Percentiles rank a stretch among this genome's conserved stretches.
Conservation (phyloP, 2,113 vertebrate species). For the Corythornis cristatus region DNA sequence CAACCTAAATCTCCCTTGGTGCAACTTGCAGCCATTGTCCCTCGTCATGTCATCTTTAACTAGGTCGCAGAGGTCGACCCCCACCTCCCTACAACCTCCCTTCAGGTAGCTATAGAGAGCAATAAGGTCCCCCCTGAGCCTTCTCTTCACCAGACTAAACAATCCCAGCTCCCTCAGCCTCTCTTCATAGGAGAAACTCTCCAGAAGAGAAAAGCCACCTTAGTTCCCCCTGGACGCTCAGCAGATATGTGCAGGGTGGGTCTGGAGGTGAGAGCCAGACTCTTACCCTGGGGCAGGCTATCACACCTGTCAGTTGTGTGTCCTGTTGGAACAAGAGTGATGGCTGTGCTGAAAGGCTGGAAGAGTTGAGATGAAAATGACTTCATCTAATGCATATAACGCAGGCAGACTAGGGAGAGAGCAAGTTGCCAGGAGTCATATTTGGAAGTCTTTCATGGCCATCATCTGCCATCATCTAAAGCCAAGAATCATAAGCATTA, state of each 20-base stretch:
- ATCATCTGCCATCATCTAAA: slow-evolving; percentile 37
- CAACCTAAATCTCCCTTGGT: too few species aligned
- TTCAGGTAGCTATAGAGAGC: too few species aligned
- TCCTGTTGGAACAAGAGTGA: neutral
- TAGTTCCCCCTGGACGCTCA: neutral
- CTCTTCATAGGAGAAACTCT: too few species aligned
- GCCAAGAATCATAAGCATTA: slow-evolving; percentile 69
- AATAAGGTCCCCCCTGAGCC: too few species aligned
- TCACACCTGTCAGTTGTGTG: neutral
- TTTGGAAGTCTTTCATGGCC: slow-evolving; percentile 44
- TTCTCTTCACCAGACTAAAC: too few species aligned
- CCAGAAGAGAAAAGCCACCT: too few species aligned
- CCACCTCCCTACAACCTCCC: too few species aligned
- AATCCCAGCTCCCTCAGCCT: too few species aligned
- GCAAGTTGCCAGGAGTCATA: slow-evolving; percentile 13
- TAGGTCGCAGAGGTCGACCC: too few species aligned
- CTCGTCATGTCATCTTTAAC: too few species aligned
- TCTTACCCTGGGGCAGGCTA: neutral
- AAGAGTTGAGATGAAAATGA: neutral
- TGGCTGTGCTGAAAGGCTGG: neutral
- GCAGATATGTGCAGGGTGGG: neutral
- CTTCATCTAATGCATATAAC: neutral
- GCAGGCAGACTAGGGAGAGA: neutral
- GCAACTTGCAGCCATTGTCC: too few species aligned
- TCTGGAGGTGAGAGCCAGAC: neutral